Percentiles rank a stretch among this genome's conserved stretches.
These are phyloP conservation scores for Salvator merianae DNA, from an alignment of 2,113 vertebrate species.

Conservation along the genomic window DNA sequence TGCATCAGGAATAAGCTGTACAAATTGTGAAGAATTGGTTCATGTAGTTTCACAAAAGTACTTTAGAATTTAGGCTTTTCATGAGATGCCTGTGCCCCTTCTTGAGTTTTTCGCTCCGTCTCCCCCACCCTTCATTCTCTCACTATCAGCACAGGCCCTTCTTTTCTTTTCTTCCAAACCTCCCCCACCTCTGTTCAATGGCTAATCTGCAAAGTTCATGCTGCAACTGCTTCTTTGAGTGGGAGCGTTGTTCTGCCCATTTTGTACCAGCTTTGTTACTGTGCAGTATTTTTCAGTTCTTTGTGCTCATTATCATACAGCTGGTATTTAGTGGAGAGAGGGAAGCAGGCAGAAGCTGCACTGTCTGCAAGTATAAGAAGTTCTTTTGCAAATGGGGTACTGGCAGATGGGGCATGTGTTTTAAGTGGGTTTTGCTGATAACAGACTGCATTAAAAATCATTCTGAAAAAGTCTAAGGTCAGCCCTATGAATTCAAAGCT, in stretches of 20 bases:
- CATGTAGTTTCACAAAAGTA: slow-evolving; percentile 62
- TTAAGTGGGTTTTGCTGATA: slow-evolving; percentile 85
- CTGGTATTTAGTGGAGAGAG: slow-evolving; percentile 89
- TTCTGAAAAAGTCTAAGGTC: slow-evolving; percentile 85
- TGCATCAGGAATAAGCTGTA: slow-evolving; percentile 55
- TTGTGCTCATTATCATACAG: slow-evolving; percentile 98
- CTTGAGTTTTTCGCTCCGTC: slow-evolving; percentile 6
- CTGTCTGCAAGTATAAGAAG: slow-evolving; percentile 82
- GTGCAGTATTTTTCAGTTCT: slow-evolving; percentile 87
- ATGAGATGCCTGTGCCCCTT: slow-evolving; percentile 53
- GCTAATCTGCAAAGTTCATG: slow-evolving; percentile 91
- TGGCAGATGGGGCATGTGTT: slow-evolving; percentile 92
- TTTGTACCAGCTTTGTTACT: slow-evolving; percentile 87
- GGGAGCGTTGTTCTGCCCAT: slow-evolving; percentile 83
- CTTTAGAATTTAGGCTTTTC: slow-evolving; percentile 65
- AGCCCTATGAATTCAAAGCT: slow-evolving; percentile 78
- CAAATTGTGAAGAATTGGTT: slow-evolving; percentile 65
- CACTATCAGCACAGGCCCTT: slow-evolving; percentile 58
- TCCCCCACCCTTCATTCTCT: slow-evolving; percentile 50
- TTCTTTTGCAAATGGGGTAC: slow-evolving; percentile 79
- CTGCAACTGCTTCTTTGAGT: slow-evolving; percentile 84
- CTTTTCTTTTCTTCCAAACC: slow-evolving; percentile 51
- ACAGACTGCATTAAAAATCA: slow-evolving; percentile 83
- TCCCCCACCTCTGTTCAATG: slow-evolving; percentile 76
- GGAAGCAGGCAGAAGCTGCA: slow-evolving; percentile 82